These are phyloP conservation scores for Nomada goodeniana DNA, from an alignment of 2,888 invertebrate species.

Conservation along the genomic window DNA sequence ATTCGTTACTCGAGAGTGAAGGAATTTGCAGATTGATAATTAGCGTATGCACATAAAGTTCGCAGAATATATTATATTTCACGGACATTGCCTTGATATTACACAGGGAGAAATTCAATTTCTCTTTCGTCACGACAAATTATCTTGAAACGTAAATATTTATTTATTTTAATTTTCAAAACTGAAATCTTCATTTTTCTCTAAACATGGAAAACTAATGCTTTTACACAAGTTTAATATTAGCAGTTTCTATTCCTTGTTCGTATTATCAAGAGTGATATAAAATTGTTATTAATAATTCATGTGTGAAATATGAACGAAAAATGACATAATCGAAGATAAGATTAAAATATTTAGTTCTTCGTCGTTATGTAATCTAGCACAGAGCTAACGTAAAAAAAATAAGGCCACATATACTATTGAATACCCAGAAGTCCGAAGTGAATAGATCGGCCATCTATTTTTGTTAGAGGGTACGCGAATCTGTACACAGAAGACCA, in stretches of 20 bases:
- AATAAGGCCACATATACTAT: slow-evolving; percentile 44
- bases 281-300: background rate
- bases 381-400: slow-evolving; percentile 31
- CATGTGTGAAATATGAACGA: background rate
- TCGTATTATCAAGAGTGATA: background rate
- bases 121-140: too few species aligned
- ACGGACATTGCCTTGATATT: too few species aligned
- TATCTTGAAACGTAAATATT: too few species aligned
- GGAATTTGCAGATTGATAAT: background rate
- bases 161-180: background rate
- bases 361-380: slow-evolving; percentile 22
- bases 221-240: background rate
- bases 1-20: background rate
- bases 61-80: too few species aligned
- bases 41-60: too few species aligned
- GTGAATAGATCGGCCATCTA: slow-evolving; percentile 60
- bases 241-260: background rate
- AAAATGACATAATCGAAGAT: background rate
- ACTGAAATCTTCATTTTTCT: background rate
- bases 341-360: background rate
- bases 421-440: slow-evolving; percentile 44
- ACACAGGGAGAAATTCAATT: too few species aligned
- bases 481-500: slow-evolving; percentile 46
- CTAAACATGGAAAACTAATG: background rate
- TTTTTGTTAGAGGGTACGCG: slow-evolving; percentile 58